Percentiles rank a stretch among this genome's conserved stretches.
phyloP scores from a whole-genome alignment of 2,888 invertebrate species.

The Lasioglossum lativentre region DNA sequence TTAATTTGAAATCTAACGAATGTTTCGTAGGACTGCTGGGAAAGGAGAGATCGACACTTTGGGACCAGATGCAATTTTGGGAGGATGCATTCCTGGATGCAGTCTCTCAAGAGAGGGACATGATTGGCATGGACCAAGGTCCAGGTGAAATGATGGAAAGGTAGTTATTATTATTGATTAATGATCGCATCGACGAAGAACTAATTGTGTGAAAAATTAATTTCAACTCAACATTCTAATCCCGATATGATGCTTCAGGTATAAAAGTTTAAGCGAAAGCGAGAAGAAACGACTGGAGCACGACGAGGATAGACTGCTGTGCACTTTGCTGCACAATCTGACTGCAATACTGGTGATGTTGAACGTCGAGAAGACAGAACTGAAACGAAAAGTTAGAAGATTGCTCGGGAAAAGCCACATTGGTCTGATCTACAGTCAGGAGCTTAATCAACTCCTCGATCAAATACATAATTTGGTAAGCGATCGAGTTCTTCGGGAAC shows the following conservation, averaged over 20 bases:
- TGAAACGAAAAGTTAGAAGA: conserved; percentile 95
- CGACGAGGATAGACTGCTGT: conserved; percentile 97
- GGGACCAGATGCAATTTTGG: conserved; percentile 99
- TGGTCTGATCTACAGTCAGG: conserved; percentile 98
- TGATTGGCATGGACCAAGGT: conserved; percentile 99
- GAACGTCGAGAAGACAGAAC: conserved; percentile 92
- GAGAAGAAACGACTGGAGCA: conserved; percentile 97
- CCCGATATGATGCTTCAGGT: conserved; percentile 84
- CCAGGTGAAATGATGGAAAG: conserved; percentile 99
- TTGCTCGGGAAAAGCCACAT: conserved; percentile 99
- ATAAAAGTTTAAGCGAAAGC: conserved; percentile 96
- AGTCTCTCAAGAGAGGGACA: conserved; percentile 98
- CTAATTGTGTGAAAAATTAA: not conserved
- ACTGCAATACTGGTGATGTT: conserved; percentile 98
- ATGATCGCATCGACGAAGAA: not conserved
- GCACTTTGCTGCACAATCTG: conserved; percentile 98
- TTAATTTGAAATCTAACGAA: not conserved
- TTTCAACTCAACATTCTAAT: not conserved
- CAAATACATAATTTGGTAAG: conserved; percentile 96
- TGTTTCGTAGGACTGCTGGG: conserved; percentile 84
- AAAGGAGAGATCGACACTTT: conserved; percentile 94
- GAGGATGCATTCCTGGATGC: conserved; percentile 99
- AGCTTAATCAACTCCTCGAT: conserved; percentile 98
- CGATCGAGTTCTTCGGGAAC: conserved; percentile 56
- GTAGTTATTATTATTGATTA: conserved; percentile 59